Percentiles rank a stretch among this genome's conserved stretches.
Conservation (phyloP, 1,140 invertebrate genomes). For the Drosophila eugracilis region DNA sequence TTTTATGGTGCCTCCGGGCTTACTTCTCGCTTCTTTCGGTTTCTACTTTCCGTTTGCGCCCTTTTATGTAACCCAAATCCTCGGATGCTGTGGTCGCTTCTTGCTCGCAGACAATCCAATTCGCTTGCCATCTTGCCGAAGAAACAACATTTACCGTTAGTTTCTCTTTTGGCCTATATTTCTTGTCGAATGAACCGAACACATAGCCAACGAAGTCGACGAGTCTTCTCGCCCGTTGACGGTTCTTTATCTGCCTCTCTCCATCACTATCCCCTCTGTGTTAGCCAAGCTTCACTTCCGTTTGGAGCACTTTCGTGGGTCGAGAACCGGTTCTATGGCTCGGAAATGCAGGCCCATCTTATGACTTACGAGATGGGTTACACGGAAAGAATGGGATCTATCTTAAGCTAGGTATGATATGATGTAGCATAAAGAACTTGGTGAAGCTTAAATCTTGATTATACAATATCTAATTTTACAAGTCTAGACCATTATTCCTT, state of each 20-base stretch:
- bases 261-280: conserved; percentile 17
- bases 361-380: background rate
- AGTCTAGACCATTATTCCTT: too few relatives aligned
- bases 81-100: conserved; percentile 45
- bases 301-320: conserved; percentile 65
- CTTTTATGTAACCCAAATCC: conserved; percentile 83
- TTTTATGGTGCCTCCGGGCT: conserved; percentile 9
- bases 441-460: too few relatives aligned
- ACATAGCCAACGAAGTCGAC: conserved; percentile 19
- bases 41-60: conserved; percentile 82
- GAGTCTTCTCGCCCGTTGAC: conserved; percentile 41
- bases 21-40: conserved; percentile 60
- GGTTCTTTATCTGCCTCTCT: conserved; percentile 60
- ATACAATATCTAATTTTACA: too few relatives aligned
- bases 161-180: conserved; percentile 85
- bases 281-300: conserved; percentile 53
- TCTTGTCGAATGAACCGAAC: conserved; percentile 33
- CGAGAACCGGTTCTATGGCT: conserved; percentile 66
- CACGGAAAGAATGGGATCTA: background rate
- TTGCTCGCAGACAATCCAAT: conserved; percentile 31
- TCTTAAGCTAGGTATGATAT: background rate
- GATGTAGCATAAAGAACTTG: too few relatives aligned
- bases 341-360: conserved; percentile 48
- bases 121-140: conserved; percentile 29
- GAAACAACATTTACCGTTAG: conserved; percentile 76